Evolutionary conservation across 2,888 invertebrate species (phyloP), one percentile per base, ranked within the genome.

Genomic region (Cosmorhoe ocellata): DNA sequence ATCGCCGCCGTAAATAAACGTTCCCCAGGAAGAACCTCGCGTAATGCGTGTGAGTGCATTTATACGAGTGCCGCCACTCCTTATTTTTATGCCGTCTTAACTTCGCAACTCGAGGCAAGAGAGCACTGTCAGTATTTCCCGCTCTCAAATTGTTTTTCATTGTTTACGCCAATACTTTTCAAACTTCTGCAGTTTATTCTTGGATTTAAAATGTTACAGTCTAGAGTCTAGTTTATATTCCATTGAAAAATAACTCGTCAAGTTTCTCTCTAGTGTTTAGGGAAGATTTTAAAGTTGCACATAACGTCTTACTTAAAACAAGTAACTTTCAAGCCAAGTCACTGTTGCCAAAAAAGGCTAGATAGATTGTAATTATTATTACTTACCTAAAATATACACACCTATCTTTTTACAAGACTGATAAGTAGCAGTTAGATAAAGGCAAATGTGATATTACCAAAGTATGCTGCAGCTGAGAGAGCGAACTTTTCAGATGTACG

Each of bases 21-120:
- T 59, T 56, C 47, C 33, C 12, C 32, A 50, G 54, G 47, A 45
- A 57, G 50, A 51, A 46, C 53, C 54, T 9, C 34, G 12, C 42
- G 56, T 59, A 62, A 62, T 62, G 61, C 61, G 59, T 59, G 59
- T 50, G 61, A 62, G 59, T 62, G 59, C 58, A 62, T 59, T 58
- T 62, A 59, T 58, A 54, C 55, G 55, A 61, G 56, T 34, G 38
- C 56, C 40, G 53, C 47, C 53, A 62, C 53, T 59, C 52, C 47
- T 51, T 26, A 48, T 56, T 57, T 61, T 56, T 58, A 59, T 59
- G 50, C 56, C 48, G 46, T 54, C 53, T 40, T 44, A 40, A 49
- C 56, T 57, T 45, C 40, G 42, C 51, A 47, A 42, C 45, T 51
- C 34, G 43, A 51, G 34, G 39, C 43, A 48, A 51, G 51, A 56